phyloP scores from a whole-genome alignment of 2,797 vertebrate genomes.

The Cacajao melanocephalus region DNA sequence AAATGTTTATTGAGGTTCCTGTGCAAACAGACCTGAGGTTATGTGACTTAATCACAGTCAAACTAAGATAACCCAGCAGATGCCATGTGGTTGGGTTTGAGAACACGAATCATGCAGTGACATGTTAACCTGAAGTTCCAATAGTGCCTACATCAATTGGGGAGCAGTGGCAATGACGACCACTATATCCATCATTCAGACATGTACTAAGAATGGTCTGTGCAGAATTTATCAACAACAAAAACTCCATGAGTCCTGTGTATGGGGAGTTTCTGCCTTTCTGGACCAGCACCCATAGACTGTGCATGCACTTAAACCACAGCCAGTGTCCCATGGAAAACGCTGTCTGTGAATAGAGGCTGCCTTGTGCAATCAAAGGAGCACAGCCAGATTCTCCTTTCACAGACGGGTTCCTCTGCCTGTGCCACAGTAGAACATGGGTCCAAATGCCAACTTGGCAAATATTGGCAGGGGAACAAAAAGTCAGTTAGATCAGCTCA shows the following conservation, averaged over 20 bases:
- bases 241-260: neutral
- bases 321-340: neutral
- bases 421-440: neutral
- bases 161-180: neutral
- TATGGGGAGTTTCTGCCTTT: neutral
- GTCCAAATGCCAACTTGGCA: neutral
- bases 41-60: neutral
- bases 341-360: no score
- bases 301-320: neutral
- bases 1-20: neutral
- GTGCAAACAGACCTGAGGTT: neutral
- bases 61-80: neutral
- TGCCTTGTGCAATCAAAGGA: neutral
- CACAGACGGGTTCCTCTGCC: neutral
- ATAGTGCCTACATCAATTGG: fast-evolving
- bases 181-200: neutral
- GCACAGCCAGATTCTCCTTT: neutral
- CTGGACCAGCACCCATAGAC: neutral
- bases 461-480: neutral
- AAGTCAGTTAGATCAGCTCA: neutral
- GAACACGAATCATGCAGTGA: neutral
- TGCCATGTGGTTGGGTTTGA: no score
- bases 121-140: neutral
- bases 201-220: neutral
- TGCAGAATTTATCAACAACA: neutral